Evolutionary conservation across 2,888 invertebrate genomes (phyloP).

Genomic region (Norana najaformis): DNA sequence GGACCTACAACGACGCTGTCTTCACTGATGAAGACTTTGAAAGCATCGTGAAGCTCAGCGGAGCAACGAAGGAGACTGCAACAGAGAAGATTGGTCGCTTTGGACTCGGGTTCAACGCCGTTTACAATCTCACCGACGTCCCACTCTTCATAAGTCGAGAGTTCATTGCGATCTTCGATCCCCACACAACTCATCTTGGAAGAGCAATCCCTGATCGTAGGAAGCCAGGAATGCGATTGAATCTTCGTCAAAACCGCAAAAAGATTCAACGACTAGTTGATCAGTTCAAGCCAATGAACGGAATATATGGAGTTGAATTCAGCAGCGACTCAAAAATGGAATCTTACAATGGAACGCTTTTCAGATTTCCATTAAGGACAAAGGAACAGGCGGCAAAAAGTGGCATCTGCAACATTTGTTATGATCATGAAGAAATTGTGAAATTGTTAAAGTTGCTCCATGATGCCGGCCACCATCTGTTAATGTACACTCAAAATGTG

Average conservation of each 20-base stretch:
- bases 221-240: constrained; percentile 48
- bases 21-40: constrained; percentile 51
- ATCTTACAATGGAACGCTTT: constrained; percentile 45
- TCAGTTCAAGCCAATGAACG: constrained; percentile 52
- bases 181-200: constrained; percentile 50
- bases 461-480: constrained; percentile 50
- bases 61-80: constrained; percentile 50
- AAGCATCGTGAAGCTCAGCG: constrained; percentile 51
- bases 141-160: constrained; percentile 54
- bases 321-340: neutral
- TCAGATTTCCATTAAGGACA: constrained; percentile 47
- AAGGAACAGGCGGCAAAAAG: constrained; percentile 40
- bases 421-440: constrained; percentile 48
- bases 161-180: constrained; percentile 55
- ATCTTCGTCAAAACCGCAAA: constrained; percentile 42
- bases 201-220: constrained; percentile 38
- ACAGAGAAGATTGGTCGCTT: constrained; percentile 53
- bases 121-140: constrained; percentile 58
- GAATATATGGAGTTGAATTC: constrained; percentile 47
- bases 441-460: constrained; percentile 49
- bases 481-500: constrained; percentile 58
- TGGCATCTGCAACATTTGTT: constrained; percentile 48
- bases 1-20: constrained; percentile 52
- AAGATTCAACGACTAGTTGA: constrained; percentile 45
- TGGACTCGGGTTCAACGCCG: constrained; percentile 58